Percentiles rank a stretch among this genome's conserved stretches.
Conservation (phyloP, 2,113 vertebrate genomes). For the Serinus canaria region DNA sequence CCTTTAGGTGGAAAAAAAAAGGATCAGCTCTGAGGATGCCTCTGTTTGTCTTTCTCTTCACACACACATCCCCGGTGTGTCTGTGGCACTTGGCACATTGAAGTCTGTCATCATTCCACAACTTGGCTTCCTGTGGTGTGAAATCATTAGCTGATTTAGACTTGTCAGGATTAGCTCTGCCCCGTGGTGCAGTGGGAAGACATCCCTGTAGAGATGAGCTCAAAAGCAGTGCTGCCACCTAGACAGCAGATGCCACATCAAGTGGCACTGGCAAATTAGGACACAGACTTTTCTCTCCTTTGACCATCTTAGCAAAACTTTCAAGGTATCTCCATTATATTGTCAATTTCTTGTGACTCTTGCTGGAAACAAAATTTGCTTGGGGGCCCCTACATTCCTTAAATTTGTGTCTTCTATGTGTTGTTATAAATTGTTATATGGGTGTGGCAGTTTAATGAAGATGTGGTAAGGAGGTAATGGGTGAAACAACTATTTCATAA, state of each 20-base stretch:
- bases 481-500: neutral
- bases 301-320: neutral
- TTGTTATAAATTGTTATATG: neutral
- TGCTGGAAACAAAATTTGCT: neutral
- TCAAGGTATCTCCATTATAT: neutral
- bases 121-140: neutral
- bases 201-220: accelerated
- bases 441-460: conserved; percentile 25
- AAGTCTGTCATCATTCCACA: neutral
- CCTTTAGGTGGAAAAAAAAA: neutral
- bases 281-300: neutral
- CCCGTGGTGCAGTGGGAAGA: neutral
- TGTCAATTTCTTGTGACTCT: neutral
- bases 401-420: neutral
- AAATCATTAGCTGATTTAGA: neutral
- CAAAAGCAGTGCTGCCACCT: neutral
- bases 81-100: neutral
- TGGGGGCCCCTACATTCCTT: neutral
- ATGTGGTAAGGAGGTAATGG: neutral
- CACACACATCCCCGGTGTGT: neutral
- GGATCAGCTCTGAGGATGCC: neutral
- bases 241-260: accelerated
- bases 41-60: neutral
- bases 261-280: neutral
- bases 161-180: neutral